Base-by-base conservation (phyloP, 2,888 invertebrate genomes). In the Dendrolimus pini region DNA sequence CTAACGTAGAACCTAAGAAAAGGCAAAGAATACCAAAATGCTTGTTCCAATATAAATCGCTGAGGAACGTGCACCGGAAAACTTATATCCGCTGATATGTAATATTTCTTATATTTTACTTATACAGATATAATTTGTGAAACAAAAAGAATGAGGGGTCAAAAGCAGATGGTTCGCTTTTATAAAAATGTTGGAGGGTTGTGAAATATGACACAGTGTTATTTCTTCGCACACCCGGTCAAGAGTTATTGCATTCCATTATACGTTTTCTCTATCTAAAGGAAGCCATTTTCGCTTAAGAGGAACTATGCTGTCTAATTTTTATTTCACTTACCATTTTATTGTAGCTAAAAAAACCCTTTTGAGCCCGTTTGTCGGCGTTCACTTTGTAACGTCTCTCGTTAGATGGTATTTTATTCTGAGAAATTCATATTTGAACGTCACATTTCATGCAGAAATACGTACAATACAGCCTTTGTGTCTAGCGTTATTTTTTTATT, bases 191-290 rank as follows among this genome's bases (percentile, higher is more conserved):
- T 90, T 85, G 88, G 89, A 89, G 89, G 89, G 89, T 85, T 85
- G 87, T 89, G 90, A 90, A 90, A 89, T 89, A 90, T 89, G 89
- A 90, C 89, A 89, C 88, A 84, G 85, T 88, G 89, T 90, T 90
- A 90, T 90, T 89, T 88, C 89, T 87, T 87, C 89, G 90, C 89
- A 86, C 90, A 90, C 87, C 90, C 89, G 90, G 89, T 89, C 90
- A 89, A 89, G 89, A 89, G 89, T 90, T 90, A 89, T 89, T 87
- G 90, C 89, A 90, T 89, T 90, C 89, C 87, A 90, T 90, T 89
- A 89, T 86, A 86, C 86, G 87, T 83, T 89, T 88, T 78, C 89
- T 89, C 88, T 89, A 89, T 89, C 88, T 89, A 85, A 84, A 88
- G 87, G 86, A 89, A 89, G 89, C 89, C 84, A 87, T 90, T 90